phyloP scores from a whole-genome alignment of 2,888 invertebrate genomes.

The Blera fallax region DNA sequence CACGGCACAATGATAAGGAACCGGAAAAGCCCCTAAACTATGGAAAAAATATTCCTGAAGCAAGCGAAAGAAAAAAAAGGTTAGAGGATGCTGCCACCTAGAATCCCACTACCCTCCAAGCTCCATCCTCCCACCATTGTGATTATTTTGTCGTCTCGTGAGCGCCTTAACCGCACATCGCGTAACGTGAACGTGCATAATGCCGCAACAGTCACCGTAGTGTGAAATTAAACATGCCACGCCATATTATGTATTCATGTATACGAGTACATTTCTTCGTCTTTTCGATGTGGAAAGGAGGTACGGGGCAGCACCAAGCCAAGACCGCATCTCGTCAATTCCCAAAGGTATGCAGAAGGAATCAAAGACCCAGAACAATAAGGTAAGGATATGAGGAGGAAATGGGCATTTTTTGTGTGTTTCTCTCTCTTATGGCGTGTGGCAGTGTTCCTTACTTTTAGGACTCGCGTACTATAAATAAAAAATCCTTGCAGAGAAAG shows the following conservation, averaged over 20 bases:
- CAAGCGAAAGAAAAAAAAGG: no score
- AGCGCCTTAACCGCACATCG: constrained; percentile 62
- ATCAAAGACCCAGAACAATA: constrained; percentile 64
- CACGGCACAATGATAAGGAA: constrained; percentile 52
- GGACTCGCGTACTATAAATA: constrained; percentile 53
- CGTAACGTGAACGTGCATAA: constrained; percentile 67
- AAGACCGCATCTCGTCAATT: constrained; percentile 62
- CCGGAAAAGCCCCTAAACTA: constrained; percentile 67
- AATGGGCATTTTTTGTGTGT: constrained; percentile 32
- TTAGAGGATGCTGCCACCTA: constrained; percentile 40
- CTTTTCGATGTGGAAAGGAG: constrained; percentile 5
- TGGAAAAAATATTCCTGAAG: constrained; percentile 1
- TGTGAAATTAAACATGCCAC: constrained; percentile 73
- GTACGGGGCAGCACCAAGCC: constrained; percentile 14
- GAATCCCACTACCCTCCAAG: neutral
- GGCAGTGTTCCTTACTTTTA: constrained; percentile 44
- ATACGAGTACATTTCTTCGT: constrained; percentile 38
- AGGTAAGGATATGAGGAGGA: constrained; percentile 59
- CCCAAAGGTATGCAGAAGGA: constrained; percentile 58
- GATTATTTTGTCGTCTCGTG: constrained; percentile 68
- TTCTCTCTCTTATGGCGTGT: constrained; percentile 20
- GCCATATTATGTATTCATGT: constrained; percentile 72
- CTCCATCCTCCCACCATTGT: constrained; percentile 32
- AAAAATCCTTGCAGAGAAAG: constrained; percentile 49
- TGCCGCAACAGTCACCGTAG: constrained; percentile 71